phyloP scores from a whole-genome alignment of 2,113 vertebrate genomes.

The Vireo altiloquus region DNA sequence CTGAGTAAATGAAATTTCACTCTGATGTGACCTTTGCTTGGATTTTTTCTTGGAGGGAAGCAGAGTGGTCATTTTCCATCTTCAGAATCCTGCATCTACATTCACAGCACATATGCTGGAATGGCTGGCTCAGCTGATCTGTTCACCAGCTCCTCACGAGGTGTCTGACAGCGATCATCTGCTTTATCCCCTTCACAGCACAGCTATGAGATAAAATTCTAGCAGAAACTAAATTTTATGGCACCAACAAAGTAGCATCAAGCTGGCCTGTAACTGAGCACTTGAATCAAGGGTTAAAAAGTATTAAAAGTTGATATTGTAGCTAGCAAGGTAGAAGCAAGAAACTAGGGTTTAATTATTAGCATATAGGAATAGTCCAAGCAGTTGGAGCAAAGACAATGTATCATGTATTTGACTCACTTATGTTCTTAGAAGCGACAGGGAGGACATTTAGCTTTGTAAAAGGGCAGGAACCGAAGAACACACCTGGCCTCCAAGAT shows the following conservation, averaged over 20 bases:
- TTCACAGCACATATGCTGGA: not conserved
- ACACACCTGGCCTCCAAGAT: no score
- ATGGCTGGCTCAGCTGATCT: not conserved
- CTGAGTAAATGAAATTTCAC: not conserved
- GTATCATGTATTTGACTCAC: no score
- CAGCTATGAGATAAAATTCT: not conserved
- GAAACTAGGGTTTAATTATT: no score
- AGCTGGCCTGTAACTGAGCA: not conserved
- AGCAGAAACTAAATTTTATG: not conserved
- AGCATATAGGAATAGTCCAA: no score
- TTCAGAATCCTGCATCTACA: not conserved
- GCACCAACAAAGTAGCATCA: not conserved
- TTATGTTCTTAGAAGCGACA: no score
- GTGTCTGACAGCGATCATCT: not conserved
- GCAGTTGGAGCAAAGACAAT: no score
- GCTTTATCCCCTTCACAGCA: not conserved
- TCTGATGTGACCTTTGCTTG: not conserved
- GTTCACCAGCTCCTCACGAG: not conserved
- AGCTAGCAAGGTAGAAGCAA: no score
- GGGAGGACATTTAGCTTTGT: no score
- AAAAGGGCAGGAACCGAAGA: no score
- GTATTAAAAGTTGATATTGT: no score
- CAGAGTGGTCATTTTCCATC: not conserved
- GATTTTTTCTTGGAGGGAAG: not conserved
- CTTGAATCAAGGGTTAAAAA: no score